Evolutionary conservation across 2,888 invertebrate species (phyloP).

Genomic region (Stenotaenia linearis): DNA sequence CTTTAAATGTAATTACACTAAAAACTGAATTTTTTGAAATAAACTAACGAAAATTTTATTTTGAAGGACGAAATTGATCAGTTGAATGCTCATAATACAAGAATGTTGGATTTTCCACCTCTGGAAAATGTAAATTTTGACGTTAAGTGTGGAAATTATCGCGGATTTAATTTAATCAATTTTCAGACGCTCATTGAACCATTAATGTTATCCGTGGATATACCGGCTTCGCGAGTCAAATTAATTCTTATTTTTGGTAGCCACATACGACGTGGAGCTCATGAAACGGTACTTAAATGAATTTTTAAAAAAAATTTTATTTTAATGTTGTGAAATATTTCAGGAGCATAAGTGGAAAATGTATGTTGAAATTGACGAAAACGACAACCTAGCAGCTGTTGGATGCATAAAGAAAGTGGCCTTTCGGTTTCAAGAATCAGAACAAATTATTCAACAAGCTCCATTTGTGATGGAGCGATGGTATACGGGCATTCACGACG

Average conservation of each 20-base stretch:
- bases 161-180: neutral
- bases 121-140: conserved; percentile 38
- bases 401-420: conserved; percentile 45
- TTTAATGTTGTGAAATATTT: neutral
- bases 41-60: conserved; percentile 21
- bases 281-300: conserved; percentile 33
- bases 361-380: conserved; percentile 46
- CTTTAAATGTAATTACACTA: conserved; percentile 43
- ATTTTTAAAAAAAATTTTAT: neutral
- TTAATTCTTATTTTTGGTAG: conserved; percentile 45
- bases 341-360: conserved; percentile 48
- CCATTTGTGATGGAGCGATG: conserved; percentile 49
- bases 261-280: conserved; percentile 42
- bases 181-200: neutral
- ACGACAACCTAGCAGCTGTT: conserved; percentile 40
- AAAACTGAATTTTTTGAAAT: neutral
- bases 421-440: conserved; percentile 42
- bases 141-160: neutral
- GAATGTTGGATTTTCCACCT: conserved; percentile 47
- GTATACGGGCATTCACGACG: conserved; percentile 43
- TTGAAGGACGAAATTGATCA: conserved; percentile 46
- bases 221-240: conserved; percentile 36
- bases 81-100: conserved; percentile 45
- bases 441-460: conserved; percentile 39
- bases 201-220: neutral